Conservation (phyloP, 2,888 invertebrate species). For the Leptarthrus brevirostris region DNA sequence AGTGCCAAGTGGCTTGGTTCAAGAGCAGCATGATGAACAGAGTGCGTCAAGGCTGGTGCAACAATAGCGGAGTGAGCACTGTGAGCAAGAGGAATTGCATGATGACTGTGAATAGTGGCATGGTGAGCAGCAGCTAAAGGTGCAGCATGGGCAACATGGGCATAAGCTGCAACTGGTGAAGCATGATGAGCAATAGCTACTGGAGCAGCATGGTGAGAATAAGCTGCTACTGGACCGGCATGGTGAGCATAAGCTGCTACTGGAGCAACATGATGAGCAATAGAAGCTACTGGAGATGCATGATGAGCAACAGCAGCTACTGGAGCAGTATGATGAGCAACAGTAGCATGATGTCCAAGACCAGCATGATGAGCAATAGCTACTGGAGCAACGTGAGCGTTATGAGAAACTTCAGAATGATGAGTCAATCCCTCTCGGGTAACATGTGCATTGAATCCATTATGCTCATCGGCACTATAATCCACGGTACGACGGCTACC, state of each 20-base stretch:
- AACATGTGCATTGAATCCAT: conserved; percentile 66
- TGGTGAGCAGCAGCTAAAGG: conserved; percentile 17
- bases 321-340: conserved; percentile 4
- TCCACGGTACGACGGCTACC: conserved; percentile 65
- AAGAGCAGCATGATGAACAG: conserved; percentile 23
- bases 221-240: conserved; percentile 1
- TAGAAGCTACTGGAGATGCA: conserved; percentile 24
- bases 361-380: background rate
- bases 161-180: conserved; percentile 37
- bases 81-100: conserved; percentile 22
- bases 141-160: conserved; percentile 13
- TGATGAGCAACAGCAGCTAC: background rate
- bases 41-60: conserved; percentile 9
- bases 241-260: conserved; percentile 4
- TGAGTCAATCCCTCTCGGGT: conserved; percentile 61
- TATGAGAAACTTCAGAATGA: conserved; percentile 36
- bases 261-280: background rate
- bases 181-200: conserved; percentile 8
- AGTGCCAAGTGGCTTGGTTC: too few relatives aligned
- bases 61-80: conserved; percentile 25
- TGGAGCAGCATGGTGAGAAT: conserved; percentile 25
- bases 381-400: conserved; percentile 31
- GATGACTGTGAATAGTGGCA: conserved; percentile 14
- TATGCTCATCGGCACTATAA: conserved; percentile 64
- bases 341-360: conserved; percentile 48